Evolutionary conservation across 1,140 invertebrate genomes (phyloP).

Genomic region (Chironomus striatipennis): DNA sequence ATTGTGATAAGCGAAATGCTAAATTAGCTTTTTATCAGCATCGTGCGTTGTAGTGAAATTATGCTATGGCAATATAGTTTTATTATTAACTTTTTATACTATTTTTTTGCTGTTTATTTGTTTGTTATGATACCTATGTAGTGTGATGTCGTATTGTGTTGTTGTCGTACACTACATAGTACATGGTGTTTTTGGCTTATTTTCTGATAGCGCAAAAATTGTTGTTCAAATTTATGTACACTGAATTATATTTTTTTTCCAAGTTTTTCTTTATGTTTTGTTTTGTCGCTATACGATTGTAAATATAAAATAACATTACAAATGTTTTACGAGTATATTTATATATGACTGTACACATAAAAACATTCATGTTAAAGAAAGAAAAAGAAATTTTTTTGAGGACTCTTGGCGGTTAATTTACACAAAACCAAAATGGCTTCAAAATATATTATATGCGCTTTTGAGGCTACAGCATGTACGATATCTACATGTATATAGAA

Average conservation of each 20-base stretch:
- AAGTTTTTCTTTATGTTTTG: neutral
- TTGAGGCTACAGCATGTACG: neutral
- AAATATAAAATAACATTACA: neutral
- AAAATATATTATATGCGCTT: neutral
- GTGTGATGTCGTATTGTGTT: neutral
- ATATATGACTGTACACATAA: no score
- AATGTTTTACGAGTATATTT: neutral
- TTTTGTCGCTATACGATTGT: neutral
- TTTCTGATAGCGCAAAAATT: conserved; percentile 16
- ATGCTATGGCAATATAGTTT: conserved; percentile 19
- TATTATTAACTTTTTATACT: conserved; percentile 5
- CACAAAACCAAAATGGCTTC: neutral
- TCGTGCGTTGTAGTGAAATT: neutral
- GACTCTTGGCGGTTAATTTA: neutral
- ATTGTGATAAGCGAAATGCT: conserved; percentile 7
- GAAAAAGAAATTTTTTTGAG: no score
- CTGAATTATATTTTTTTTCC: neutral
- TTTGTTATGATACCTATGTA: neutral
- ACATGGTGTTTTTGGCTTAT: conserved; percentile 20
- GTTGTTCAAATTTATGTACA: conserved; percentile 9
- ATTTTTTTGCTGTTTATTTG: neutral
- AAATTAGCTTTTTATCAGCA: conserved; percentile 19
- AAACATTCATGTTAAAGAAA: neutral
- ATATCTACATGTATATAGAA: neutral
- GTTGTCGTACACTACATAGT: neutral